Percentiles rank a stretch among this genome's conserved stretches.
Conservation (phyloP, 2,113 vertebrate genomes). For the Peromyscus leucopus region DNA sequence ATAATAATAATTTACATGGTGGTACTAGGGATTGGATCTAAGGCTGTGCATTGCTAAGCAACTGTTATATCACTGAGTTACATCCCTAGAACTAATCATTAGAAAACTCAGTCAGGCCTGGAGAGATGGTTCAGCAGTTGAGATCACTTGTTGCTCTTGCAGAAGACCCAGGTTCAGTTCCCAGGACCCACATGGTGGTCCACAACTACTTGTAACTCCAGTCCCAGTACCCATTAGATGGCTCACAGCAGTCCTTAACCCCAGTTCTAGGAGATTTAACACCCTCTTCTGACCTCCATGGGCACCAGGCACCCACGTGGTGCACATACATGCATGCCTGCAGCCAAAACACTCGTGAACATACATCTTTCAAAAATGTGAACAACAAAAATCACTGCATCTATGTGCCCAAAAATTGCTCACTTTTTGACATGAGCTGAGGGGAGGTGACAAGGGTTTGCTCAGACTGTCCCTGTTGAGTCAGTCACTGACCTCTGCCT, state of each 20-base stretch:
- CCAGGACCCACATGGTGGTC: not conserved
- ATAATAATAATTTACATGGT: not conserved
- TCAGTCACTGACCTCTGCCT: not conserved
- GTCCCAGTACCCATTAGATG: not conserved
- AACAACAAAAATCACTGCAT: not conserved
- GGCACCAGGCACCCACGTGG: not conserved
- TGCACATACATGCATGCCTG: not conserved
- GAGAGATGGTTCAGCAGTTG: not conserved
- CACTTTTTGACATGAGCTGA: not conserved
- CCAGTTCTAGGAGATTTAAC: not conserved
- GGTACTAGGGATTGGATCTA: not conserved
- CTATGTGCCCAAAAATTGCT: not conserved
- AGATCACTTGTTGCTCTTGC: not conserved
- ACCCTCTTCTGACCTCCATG: not conserved
- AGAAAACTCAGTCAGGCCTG: too few species aligned
- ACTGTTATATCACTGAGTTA: not conserved
- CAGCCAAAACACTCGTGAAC: not conserved
- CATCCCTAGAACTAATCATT: not conserved
- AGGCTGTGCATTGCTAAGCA: not conserved
- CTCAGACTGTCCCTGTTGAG: fast-evolving
- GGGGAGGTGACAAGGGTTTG: not conserved
- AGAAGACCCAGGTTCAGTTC: not conserved
- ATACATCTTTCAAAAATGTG: not conserved
- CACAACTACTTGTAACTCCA: not conserved
- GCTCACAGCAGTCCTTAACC: not conserved